Conservation (phyloP, 2,797 vertebrate species). For the Lepilemur ruficaudatus region DNA sequence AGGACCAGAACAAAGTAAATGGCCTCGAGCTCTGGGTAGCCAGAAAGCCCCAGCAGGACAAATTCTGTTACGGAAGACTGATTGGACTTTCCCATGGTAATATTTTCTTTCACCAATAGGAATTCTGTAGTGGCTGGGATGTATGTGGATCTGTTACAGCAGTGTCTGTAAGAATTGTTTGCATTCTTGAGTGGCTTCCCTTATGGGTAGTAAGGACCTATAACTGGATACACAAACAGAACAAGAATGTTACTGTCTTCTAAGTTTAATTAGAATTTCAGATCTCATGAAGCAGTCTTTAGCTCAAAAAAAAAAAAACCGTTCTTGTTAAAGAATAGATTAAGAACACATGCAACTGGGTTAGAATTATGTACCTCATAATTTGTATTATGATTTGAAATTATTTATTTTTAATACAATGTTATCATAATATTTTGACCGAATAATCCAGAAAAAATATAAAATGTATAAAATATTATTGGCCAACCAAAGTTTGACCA, state of each 20-base stretch:
- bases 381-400: slow-evolving; percentile 32
- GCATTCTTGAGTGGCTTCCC: neutral
- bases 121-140: neutral
- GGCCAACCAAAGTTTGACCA: neutral
- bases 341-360: neutral
- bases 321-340: neutral
- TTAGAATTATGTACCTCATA: slow-evolving; percentile 30
- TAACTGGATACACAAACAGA: slow-evolving; percentile 12
- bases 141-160: neutral
- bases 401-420: slow-evolving; percentile 27
- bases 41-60: slow-evolving; percentile 57
- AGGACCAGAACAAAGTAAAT: slow-evolving; percentile 62
- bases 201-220: neutral
- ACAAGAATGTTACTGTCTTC: neutral
- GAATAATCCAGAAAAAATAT: neutral
- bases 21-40: slow-evolving; percentile 49
- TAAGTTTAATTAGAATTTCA: slow-evolving; percentile 11
- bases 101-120: slow-evolving; percentile 28
- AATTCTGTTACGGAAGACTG: slow-evolving; percentile 49
- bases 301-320: neutral
- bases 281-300: neutral
- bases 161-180: neutral
- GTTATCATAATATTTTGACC: slow-evolving; percentile 1
- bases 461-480: neutral
- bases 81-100: slow-evolving; percentile 28